Base-by-base conservation (phyloP, 2,888 invertebrate genomes). In the Conus canariensis region DNA sequence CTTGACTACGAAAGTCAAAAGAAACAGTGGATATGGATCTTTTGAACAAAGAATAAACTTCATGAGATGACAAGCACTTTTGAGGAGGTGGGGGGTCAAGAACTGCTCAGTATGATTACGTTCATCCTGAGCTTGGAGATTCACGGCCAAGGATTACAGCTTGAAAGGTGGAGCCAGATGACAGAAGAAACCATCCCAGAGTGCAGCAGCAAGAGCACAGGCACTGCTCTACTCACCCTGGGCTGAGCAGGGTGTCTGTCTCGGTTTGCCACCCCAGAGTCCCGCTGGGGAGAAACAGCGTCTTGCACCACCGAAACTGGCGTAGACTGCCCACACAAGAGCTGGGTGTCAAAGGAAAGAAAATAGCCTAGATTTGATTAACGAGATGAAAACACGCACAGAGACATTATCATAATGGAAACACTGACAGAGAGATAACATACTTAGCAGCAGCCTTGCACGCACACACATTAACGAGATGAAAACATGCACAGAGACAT, bases 181-280 rank as follows among this genome's bases (percentile, higher is more conserved):
- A 58, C n/a, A 60, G 58, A 85, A 45, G 45, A 5, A n/a, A 25
- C 60, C 60, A 85, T 16, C 60, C 85, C 85, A 60, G 19, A 58
- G 10, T 6, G 16, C 16, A 58, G n/a, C 56, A 56, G 25, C 58
- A 83, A 16, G 56, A 45, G 45, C 45, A 45, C 45, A 45, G 45
- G 45, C 45, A 45, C 45, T 45, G 77, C 77, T 30, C 5, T 82
- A 88, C 87, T 92, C 86, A 91, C 92, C 30, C 88, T 90, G 8
- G 92, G 92, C 30, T 89, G 91, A 88, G 88, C 74, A 70, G 90
- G 89, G 82, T 91, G 91, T 80, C 92, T 89, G 45, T 92, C 92
- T 22, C 91, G 90, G 85, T 88, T 67, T 30, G 88, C 80, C 12
- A 83, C 90, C n/a, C 88, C 91, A 87, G 85, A 58, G 12, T 92